Evolutionary conservation across 1,140 invertebrate genomes (phyloP).

Genomic region (Amphibalanus amphitrite): DNA sequence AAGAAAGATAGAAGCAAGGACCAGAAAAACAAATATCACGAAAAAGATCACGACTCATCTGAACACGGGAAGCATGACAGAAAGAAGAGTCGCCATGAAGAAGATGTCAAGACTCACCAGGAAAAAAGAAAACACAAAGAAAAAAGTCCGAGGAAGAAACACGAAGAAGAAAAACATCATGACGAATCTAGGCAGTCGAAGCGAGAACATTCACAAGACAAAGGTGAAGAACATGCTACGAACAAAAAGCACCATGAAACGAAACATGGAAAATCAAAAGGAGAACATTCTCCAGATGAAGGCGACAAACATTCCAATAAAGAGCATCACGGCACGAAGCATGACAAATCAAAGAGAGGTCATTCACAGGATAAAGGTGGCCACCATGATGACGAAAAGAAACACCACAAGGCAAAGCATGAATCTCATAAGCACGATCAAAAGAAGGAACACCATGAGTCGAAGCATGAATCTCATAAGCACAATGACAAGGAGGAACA

Average conservation of each 20-base stretch:
- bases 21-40: no score
- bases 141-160: neutral
- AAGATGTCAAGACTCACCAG: neutral
- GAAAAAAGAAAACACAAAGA: neutral
- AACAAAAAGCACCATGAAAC: neutral
- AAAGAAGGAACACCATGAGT: no score
- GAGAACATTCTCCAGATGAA: no score
- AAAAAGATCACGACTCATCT: no score
- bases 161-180: neutral
- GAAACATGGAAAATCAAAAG: neutral
- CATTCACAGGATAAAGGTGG: neutral
- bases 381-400: neutral
- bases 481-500: no score
- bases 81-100: neutral
- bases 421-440: no score
- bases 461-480: no score
- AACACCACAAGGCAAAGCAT: neutral
- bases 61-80: neutral
- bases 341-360: neutral
- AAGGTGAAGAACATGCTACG: neutral
- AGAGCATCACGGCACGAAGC: no score
- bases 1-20: no score
- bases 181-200: neutral
- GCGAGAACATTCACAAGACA: neutral
- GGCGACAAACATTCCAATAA: no score